Evolutionary conservation across 2,888 invertebrate species (phyloP).

Genomic region (Drosophila quinaria): DNA sequence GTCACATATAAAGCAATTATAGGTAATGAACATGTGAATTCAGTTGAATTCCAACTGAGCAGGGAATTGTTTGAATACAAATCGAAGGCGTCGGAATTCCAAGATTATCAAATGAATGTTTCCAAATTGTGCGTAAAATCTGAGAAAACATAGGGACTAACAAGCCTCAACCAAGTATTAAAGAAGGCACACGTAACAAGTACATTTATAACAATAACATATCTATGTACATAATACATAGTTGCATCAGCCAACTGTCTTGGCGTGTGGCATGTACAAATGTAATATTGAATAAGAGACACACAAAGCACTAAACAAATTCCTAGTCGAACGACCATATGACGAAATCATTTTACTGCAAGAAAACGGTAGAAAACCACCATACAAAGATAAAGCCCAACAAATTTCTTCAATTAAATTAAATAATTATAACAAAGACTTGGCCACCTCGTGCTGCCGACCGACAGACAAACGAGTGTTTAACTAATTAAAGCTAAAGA

Average conservation of each 20-base stretch:
- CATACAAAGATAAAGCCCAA: constrained; percentile 24
- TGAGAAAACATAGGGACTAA: constrained; percentile 2
- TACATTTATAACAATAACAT: constrained; percentile 15
- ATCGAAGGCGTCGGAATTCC: background rate
- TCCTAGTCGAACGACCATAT: constrained; percentile 49
- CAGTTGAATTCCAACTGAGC: constrained; percentile 20
- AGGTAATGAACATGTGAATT: constrained; percentile 18
- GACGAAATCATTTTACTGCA: constrained; percentile 61
- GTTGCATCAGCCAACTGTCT: constrained; percentile 53
- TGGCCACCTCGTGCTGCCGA: constrained; percentile 30
- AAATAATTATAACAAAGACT: constrained; percentile 70
- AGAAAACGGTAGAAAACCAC: constrained; percentile 18
- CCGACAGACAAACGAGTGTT: constrained; percentile 21
- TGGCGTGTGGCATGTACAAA: constrained; percentile 25
- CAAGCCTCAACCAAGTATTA: constrained; percentile 24
- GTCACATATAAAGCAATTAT: constrained; percentile 26
- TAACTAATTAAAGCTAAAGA: constrained; percentile 20
- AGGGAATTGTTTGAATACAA: background rate
- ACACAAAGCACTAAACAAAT: constrained; percentile 36
- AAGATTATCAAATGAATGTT: constrained; percentile 2
- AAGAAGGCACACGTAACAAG: constrained; percentile 31
- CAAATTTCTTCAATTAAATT: constrained; percentile 68
- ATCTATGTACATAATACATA: constrained; percentile 18
- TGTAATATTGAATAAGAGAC: constrained; percentile 50
- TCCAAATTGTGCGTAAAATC: background rate